These are phyloP conservation scores for Drosophila conformis DNA, from an alignment of 2,888 invertebrate genomes.

Conservation along the genomic window DNA sequence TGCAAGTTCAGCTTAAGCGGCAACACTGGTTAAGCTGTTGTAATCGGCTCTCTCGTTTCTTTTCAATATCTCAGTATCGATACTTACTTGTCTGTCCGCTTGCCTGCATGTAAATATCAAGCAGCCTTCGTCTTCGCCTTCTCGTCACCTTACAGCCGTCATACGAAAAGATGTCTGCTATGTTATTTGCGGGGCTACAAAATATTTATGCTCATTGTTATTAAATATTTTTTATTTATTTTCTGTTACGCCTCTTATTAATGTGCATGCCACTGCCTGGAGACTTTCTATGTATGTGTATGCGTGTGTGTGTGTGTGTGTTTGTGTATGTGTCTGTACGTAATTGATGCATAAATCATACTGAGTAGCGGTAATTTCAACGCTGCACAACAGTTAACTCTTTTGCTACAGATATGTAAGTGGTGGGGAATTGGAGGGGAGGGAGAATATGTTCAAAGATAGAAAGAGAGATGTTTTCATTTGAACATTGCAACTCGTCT, in stretches of 20 bases:
- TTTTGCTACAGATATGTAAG: slow-evolving; percentile 54
- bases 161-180: slow-evolving; percentile 52
- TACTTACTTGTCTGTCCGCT: slow-evolving; percentile 15
- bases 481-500: slow-evolving; percentile 40
- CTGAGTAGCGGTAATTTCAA: slow-evolving; percentile 60
- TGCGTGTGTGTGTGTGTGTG: slow-evolving; percentile 17
- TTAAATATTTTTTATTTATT: slow-evolving; percentile 44
- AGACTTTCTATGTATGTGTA: slow-evolving; percentile 49
- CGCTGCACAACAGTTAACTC: slow-evolving; percentile 59
- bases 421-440: neutral
- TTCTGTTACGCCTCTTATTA: slow-evolving; percentile 56
- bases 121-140: slow-evolving; percentile 5
- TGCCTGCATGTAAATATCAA: slow-evolving; percentile 44
- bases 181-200: slow-evolving; percentile 59
- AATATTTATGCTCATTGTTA: slow-evolving; percentile 76
- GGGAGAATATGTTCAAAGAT: neutral
- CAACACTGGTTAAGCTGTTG: slow-evolving; percentile 49
- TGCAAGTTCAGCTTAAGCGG: slow-evolving; percentile 45
- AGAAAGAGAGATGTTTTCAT: slow-evolving; percentile 35
- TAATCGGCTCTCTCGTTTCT: slow-evolving; percentile 16
- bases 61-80: slow-evolving; percentile 40
- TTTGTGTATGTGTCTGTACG: slow-evolving; percentile 26
- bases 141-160: slow-evolving; percentile 9
- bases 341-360: slow-evolving; percentile 78
- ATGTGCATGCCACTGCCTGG: slow-evolving; percentile 39